Percentiles rank a stretch among this genome's conserved stretches.
Evolutionary conservation across 2,888 invertebrate genomes (phyloP).

Genomic region (Macrosiphum euphorbiae): DNA sequence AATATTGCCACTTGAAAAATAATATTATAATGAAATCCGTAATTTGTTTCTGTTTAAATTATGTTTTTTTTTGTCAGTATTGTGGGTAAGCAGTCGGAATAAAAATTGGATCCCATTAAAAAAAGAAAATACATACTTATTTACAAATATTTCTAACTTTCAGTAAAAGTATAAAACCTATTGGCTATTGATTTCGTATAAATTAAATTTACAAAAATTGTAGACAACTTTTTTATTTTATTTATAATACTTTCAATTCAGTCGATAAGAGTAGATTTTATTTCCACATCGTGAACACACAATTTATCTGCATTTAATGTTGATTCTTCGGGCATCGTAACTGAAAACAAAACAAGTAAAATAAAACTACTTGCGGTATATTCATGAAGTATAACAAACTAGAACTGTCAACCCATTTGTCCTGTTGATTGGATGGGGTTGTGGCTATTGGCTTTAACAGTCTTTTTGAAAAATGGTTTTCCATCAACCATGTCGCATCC

Average conservation of each 20-base stretch:
- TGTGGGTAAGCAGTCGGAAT: not conserved
- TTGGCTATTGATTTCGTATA: not conserved
- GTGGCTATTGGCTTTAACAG: not conserved
- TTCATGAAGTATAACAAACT: conserved; percentile 29
- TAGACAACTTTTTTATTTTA: conserved; percentile 16
- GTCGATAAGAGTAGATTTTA: conserved; percentile 50
- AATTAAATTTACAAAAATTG: conserved; percentile 33
- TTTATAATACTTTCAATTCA: conserved; percentile 23
- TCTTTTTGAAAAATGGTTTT: not conserved
- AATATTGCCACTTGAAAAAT: not conserved
- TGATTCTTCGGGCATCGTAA: not conserved
- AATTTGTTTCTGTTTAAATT: not conserved
- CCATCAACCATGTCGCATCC: not conserved
- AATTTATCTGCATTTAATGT: not conserved
- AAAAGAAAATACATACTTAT: not conserved
- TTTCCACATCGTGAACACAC: conserved; percentile 18
- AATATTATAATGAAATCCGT: not conserved
- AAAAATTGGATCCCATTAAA: not conserved
- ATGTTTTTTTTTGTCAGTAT: not conserved
- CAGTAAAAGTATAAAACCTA: not conserved
- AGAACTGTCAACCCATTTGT: not conserved
- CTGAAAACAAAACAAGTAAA: conserved; percentile 35
- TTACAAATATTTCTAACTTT: not conserved
- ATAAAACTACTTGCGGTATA: not conserved
- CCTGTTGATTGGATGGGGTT: not conserved